phyloP scores from a whole-genome alignment of 1,140 invertebrate species.

The Antheraea pernyi region DNA sequence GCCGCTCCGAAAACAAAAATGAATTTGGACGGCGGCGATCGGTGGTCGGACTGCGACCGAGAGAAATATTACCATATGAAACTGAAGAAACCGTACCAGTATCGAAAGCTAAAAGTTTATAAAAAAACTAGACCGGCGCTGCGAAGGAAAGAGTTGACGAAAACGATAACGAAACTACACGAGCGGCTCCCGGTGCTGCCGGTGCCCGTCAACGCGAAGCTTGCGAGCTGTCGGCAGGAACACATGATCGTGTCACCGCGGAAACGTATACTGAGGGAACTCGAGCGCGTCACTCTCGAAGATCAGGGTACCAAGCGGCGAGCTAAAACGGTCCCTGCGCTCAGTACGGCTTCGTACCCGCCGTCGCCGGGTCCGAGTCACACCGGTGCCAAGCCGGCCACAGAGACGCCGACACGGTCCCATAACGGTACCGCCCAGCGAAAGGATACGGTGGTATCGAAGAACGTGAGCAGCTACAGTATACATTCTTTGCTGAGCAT shows the following conservation, averaged over 20 bases:
- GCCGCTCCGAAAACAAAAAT: conserved; percentile 38
- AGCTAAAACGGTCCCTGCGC: conserved; percentile 71
- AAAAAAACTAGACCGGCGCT: conserved; percentile 64
- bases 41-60: conserved; percentile 60
- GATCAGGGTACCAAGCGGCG: conserved; percentile 77
- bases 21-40: conserved; percentile 48
- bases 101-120: conserved; percentile 75
- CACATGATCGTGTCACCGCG: conserved; percentile 83
- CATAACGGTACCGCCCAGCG: conserved; percentile 48
- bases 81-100: conserved; percentile 75
- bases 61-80: conserved; percentile 74
- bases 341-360: conserved; percentile 64
- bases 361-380: conserved; percentile 62
- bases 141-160: conserved; percentile 60
- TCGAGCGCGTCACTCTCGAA: conserved; percentile 86
- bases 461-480: conserved; percentile 85
- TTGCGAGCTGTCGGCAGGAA: conserved; percentile 70
- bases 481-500: conserved; percentile 87
- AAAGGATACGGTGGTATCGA: conserved; percentile 54
- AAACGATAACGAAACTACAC: conserved; percentile 72
- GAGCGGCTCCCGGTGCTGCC: conserved; percentile 69
- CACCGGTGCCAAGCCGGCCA: conserved; percentile 34
- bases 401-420: conserved; percentile 31
- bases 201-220: conserved; percentile 66
- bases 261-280: conserved; percentile 86